Conservation (phyloP, 2,797 vertebrate species). For the Erethizon dorsatum region DNA sequence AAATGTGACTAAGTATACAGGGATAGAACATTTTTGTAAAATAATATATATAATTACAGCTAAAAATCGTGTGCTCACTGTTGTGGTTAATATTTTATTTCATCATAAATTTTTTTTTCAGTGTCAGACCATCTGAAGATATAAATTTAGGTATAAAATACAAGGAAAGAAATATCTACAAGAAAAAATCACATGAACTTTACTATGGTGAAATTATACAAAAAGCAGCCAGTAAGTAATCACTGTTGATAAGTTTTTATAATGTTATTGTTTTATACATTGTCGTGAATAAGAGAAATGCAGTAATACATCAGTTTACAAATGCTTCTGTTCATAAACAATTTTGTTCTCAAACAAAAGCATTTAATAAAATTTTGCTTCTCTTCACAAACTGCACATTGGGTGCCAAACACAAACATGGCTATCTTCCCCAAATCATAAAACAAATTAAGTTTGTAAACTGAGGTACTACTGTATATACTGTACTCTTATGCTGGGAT, state of each 20-base stretch:
- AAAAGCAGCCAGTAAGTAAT: conserved; percentile 83
- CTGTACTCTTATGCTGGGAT: not conserved
- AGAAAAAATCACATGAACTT: conserved; percentile 81
- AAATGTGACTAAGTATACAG: not conserved
- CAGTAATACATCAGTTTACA: not conserved
- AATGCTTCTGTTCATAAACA: not conserved
- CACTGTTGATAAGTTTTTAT: conserved; percentile 36
- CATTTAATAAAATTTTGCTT: not conserved
- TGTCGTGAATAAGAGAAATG: not conserved
- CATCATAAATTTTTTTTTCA: conserved; percentile 66
- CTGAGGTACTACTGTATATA: not conserved
- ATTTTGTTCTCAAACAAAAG: not conserved
- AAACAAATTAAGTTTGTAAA: not conserved
- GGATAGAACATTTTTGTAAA: not conserved
- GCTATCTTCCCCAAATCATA: not conserved
- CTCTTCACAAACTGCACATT: not conserved
- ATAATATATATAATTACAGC: not conserved
- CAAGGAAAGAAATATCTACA: conserved; percentile 79
- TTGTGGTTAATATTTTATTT: conserved; percentile 58
- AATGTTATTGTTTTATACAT: conserved; percentile 25
- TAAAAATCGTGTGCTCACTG: not conserved
- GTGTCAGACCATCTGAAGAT: conserved; percentile 73
- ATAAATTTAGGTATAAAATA: conserved; percentile 82
- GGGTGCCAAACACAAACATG: not conserved
- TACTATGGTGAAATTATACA: conserved; percentile 65